Evolutionary conservation across 1,140 invertebrate genomes (phyloP).

Genomic region (Philaenus spumarius): DNA sequence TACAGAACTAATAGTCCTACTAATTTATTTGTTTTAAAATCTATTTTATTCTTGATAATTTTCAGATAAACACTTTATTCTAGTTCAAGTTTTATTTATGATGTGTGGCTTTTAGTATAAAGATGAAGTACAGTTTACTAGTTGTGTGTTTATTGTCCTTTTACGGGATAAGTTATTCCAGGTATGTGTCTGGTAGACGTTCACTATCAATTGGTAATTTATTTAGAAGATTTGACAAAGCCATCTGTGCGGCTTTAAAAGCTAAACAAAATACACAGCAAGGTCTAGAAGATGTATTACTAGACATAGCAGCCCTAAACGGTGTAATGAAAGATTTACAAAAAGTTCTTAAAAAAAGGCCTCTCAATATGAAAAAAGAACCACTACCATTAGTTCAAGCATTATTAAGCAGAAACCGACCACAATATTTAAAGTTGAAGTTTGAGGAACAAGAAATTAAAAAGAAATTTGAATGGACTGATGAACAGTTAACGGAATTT

Average conservation of each 20-base stretch:
- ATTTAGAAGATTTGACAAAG: background rate
- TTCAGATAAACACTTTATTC: too few species aligned
- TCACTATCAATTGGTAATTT: background rate
- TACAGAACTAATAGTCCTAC: too few species aligned
- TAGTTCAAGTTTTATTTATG: too few species aligned
- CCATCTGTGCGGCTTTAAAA: background rate
- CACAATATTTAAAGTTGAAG: background rate
- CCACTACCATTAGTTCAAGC: background rate
- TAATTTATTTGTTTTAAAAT: too few species aligned
- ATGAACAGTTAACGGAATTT: background rate
- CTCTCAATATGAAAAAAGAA: background rate
- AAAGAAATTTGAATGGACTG: background rate
- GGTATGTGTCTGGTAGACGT: too few species aligned
- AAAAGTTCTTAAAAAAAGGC: slow-evolving; percentile 1
- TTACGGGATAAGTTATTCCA: too few species aligned
- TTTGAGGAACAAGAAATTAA: slow-evolving; percentile 4
- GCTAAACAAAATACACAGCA: background rate
- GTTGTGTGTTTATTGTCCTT: too few species aligned
- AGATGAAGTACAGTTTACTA: too few species aligned
- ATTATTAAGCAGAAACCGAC: background rate
- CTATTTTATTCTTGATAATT: too few species aligned
- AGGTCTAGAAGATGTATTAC: background rate
- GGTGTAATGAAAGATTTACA: background rate
- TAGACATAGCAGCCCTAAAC: slow-evolving; percentile 5
- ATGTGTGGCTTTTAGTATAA: too few species aligned